Conservation (phyloP, 1,140 invertebrate species). For the Zaprionus lachaisei region DNA sequence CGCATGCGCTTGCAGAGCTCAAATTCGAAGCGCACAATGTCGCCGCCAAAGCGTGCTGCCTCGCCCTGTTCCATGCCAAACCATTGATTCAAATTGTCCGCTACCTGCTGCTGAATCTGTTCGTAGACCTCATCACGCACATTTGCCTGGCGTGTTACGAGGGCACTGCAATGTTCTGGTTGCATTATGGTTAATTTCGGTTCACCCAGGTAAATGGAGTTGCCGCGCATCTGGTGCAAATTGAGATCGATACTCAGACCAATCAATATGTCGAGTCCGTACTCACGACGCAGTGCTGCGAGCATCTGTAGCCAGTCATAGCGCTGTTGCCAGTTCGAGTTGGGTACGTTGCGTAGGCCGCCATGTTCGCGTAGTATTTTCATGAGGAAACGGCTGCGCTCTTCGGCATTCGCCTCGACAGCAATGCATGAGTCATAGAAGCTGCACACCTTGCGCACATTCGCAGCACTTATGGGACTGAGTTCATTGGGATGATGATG, state of each 20-base stretch:
- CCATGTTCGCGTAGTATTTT: conserved; percentile 60
- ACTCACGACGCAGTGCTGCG: conserved; percentile 54
- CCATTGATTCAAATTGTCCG: conserved; percentile 61
- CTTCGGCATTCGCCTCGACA: conserved; percentile 35
- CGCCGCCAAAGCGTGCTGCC: conserved; percentile 57
- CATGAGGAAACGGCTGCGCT: conserved; percentile 52
- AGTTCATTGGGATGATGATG: conserved; percentile 48
- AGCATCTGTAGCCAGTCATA: conserved; percentile 64
- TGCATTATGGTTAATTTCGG: conserved; percentile 71
- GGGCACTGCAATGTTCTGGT: conserved; percentile 59
- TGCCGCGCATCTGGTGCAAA: conserved; percentile 53
- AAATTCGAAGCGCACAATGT: conserved; percentile 76
- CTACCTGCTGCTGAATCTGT: conserved; percentile 54
- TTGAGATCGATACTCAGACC: conserved; percentile 69
- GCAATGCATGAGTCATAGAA: conserved; percentile 94
- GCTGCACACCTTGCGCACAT: conserved; percentile 88
- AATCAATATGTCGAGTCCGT: conserved; percentile 73
- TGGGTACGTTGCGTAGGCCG: conserved; percentile 55
- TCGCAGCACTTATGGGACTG: conserved; percentile 22
- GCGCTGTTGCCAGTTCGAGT: conserved; percentile 57
- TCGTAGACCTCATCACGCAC: conserved; percentile 45
- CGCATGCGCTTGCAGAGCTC: conserved; percentile 72
- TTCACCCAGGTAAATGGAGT: conserved; percentile 69
- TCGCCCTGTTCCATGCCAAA: conserved; percentile 55
- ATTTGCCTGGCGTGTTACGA: conserved; percentile 21